Evolutionary conservation across 2,797 vertebrate species (phyloP), one percentile per base, ranked within the genome.

Genomic region (Caiman crocodilus): DNA sequence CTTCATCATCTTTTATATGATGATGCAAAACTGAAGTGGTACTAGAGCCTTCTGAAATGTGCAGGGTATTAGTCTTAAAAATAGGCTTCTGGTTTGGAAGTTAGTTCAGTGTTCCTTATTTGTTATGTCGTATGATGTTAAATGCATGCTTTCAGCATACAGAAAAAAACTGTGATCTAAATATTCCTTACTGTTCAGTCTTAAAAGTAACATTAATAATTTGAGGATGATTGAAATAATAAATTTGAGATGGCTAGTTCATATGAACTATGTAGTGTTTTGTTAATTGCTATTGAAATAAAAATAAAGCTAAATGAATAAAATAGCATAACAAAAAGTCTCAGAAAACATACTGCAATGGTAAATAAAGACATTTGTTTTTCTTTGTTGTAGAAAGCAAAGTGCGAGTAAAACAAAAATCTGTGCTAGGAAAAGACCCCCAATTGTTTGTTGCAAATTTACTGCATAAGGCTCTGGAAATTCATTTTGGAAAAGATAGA

Each of bases 401-500:
- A 69, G 85, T 82, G 32, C 78, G 89, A 30, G 12, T 23, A 42
- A 79, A 89, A 76, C 28, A 84, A 25, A 57, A 58, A 87, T 80
- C 25, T 84, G 42, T 50, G 4, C 65, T 76, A 76, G 85, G 64
- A 82, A 89, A 65, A 30, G 67, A 14, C 58, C 76, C 91, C 58
- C 69, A 1, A 16, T 50, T 78, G 26, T 77, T 90, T 69, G 50
- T 77, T 87, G 55, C 94, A 89, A 89, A 76, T 93, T 30, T 95
- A 42, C 58, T 90, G 91, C 76, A 84, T 87, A 11, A 76, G 82
- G 28, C 67, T 92, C 85, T 55, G 88, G 83, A 91, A 95, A 86
- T 92, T n/a, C 85, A 89, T 93, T 81, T 56, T 94, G 58, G 77
- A 90, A 94, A 83, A 50, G 42, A 50, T 50, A 25, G 20, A 71